Conservation (phyloP, 2,113 vertebrate species). For the Malurus melanocephalus region DNA sequence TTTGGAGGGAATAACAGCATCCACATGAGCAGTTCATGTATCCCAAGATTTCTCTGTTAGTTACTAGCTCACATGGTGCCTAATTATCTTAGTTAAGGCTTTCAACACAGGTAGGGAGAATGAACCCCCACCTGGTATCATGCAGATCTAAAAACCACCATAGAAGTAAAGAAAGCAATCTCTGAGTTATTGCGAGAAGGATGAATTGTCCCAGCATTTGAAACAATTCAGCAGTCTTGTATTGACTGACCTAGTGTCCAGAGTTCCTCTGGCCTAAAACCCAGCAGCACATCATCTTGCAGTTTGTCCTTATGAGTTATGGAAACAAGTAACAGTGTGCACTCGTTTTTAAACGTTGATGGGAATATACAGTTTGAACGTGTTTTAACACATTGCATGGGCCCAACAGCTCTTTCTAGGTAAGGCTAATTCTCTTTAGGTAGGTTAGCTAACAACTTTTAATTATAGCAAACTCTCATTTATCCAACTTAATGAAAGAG, state of each 20-base stretch:
- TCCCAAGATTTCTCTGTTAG: neutral
- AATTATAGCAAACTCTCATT: constrained; percentile 15
- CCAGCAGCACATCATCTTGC: neutral
- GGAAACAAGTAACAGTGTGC: neutral
- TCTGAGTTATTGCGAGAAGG: neutral
- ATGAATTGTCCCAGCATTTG: neutral
- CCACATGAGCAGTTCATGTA: neutral
- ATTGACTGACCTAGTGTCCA: neutral
- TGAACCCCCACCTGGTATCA: neutral
- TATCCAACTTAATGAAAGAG: neutral
- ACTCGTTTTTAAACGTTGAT: neutral
- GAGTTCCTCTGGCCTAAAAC: neutral
- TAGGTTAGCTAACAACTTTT: neutral
- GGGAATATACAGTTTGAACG: neutral
- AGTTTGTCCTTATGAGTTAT: neutral
- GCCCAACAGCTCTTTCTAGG: neutral
- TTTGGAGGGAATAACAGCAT: neutral
- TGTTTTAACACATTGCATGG: neutral
- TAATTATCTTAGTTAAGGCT: neutral
- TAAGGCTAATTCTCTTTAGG: neutral
- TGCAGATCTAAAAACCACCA: neutral
- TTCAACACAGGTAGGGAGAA: neutral
- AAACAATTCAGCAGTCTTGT: neutral
- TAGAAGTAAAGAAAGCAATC: neutral
- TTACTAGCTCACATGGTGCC: neutral